Conservation (phyloP, 2,113 vertebrate species). For the Synchiropus splendidus region DNA sequence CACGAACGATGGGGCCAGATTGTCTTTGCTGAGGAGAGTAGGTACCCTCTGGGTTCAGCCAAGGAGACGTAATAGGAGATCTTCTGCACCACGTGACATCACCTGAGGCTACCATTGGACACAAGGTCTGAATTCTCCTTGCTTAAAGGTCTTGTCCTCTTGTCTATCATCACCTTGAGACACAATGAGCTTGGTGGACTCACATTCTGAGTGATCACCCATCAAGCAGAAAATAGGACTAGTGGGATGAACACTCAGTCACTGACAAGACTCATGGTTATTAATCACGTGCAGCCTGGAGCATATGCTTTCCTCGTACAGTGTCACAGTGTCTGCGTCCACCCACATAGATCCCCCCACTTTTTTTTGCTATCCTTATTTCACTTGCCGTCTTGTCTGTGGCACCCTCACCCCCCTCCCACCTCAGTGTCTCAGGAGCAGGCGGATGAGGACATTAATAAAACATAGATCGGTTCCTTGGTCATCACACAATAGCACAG, state of each 20-base stretch:
- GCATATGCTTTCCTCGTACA: slow-evolving; percentile 29
- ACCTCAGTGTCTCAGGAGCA: slow-evolving; percentile 48
- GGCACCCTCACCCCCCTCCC: slow-evolving; percentile 8
- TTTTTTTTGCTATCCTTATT: slow-evolving; percentile 16
- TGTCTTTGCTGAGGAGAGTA: slow-evolving; percentile 31
- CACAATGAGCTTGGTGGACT: slow-evolving; percentile 5
- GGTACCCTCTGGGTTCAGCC: slow-evolving; percentile 18
- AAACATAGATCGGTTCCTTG: slow-evolving; percentile 32
- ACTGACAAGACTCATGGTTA: slow-evolving; percentile 44
- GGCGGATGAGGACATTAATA: slow-evolving; percentile 55
- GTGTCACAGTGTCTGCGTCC: background rate
- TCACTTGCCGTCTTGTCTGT: slow-evolving; percentile 13
- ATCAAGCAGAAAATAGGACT: slow-evolving; percentile 35
- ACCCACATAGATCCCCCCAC: background rate
- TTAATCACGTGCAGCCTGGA: slow-evolving; percentile 33
- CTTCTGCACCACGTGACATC: slow-evolving; percentile 23
- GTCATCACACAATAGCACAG: slow-evolving; percentile 22
- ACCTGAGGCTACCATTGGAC: slow-evolving; percentile 6
- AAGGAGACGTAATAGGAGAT: slow-evolving; percentile 37
- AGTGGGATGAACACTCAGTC: slow-evolving; percentile 23
- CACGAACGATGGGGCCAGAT: slow-evolving; percentile 16
- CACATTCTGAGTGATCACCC: slow-evolving; percentile 28
- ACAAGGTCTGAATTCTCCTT: slow-evolving; percentile 37
- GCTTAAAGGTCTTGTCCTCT: slow-evolving; percentile 16
- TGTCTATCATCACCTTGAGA: slow-evolving; percentile 17